phyloP scores from a whole-genome alignment of 2,797 vertebrate species.

The Adelosebastes latens region DNA sequence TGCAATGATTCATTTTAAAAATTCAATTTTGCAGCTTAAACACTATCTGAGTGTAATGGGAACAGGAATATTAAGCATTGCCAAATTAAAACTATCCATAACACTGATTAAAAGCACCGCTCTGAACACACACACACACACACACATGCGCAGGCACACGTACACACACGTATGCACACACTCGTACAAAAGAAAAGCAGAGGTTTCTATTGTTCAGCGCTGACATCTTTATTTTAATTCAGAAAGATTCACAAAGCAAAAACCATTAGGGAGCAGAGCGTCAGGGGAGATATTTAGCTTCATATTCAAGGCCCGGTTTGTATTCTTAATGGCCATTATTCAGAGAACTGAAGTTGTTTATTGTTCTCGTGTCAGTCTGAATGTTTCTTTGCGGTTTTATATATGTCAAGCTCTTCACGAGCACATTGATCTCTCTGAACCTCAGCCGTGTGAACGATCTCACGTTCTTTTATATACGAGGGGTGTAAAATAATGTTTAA shows the following conservation, averaged over 20 bases:
- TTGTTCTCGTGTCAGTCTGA: constrained; percentile 11
- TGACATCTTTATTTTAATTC: constrained; percentile 72
- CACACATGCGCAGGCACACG: background rate
- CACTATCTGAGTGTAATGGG: constrained; percentile 73
- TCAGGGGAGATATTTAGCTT: constrained; percentile 44
- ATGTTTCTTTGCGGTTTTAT: constrained; percentile 3
- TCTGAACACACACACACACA: background rate
- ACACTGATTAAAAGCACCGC: constrained; percentile 76
- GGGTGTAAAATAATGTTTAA: background rate
- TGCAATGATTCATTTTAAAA: constrained; percentile 73
- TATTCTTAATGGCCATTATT: constrained; percentile 53
- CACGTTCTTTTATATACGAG: background rate
- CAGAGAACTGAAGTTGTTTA: constrained; percentile 23
- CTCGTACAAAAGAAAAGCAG: constrained; percentile 44
- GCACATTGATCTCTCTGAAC: background rate
- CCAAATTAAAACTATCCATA: constrained; percentile 82
- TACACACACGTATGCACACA: background rate
- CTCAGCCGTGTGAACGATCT: background rate
- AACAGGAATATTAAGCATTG: constrained; percentile 76
- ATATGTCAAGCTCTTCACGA: background rate
- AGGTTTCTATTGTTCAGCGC: constrained; percentile 52
- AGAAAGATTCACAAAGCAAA: constrained; percentile 62
- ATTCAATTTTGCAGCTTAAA: constrained; percentile 78
- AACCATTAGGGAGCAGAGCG: constrained; percentile 42
- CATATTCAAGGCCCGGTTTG: constrained; percentile 39